These are phyloP conservation scores for Anaspis maculata DNA, from an alignment of 2,888 invertebrate genomes.

Conservation along the genomic window DNA sequence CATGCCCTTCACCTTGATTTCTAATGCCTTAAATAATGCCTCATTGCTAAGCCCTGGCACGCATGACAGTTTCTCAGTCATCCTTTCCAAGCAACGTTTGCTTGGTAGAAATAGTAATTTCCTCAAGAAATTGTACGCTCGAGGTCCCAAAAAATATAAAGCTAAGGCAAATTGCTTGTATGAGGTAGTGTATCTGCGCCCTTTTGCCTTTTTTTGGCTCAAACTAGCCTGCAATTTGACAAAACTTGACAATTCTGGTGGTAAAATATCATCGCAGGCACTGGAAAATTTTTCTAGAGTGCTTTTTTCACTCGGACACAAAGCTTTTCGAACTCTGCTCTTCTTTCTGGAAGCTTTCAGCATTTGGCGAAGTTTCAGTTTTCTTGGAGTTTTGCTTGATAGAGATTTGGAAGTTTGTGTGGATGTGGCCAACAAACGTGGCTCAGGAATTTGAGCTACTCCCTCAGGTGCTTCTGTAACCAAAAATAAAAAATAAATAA, in stretches of 20 bases:
- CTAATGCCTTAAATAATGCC: conserved; percentile 9
- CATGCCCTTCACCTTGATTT: conserved; percentile 5
- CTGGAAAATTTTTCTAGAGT: not conserved
- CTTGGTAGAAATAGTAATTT: conserved; percentile 13
- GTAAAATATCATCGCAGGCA: conserved; percentile 2
- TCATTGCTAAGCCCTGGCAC: conserved; percentile 12
- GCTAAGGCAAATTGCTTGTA: conserved; percentile 16
- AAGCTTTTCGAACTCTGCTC: not conserved
- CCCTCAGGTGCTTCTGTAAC: no score
- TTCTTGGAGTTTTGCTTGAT: not conserved
- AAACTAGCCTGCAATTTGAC: conserved; percentile 5
- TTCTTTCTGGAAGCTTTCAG: not conserved
- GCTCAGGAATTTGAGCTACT: no score
- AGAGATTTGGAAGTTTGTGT: not conserved
- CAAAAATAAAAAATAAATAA: no score
- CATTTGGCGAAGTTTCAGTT: not conserved
- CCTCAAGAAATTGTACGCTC: conserved; percentile 14
- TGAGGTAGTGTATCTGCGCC: conserved; percentile 13
- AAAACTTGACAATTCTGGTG: conserved; percentile 1
- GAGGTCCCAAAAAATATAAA: conserved; percentile 16
- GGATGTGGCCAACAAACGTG: no score
- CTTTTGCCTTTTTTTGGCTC: not conserved
- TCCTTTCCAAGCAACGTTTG: conserved; percentile 12
- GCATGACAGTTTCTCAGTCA: conserved; percentile 12
- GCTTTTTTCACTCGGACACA: not conserved